A percentile compares a stretch with the other conserved stretches of the same genome.
Conservation (phyloP, 2,888 invertebrate genomes). For the Oscheius sp. region DNA sequence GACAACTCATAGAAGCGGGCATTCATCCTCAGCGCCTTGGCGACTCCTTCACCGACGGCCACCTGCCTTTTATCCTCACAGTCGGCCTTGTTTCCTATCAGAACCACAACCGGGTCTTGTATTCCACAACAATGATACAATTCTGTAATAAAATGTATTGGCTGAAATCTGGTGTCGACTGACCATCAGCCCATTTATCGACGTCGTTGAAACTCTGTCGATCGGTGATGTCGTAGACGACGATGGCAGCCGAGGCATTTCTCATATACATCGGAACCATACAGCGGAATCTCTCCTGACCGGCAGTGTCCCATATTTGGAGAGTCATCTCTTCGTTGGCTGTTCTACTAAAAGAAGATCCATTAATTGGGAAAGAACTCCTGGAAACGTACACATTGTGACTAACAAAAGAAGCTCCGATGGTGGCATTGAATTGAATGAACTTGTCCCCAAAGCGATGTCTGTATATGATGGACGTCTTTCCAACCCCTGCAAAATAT, state of each 20-base stretch:
- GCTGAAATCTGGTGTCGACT: not conserved
- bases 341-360: conserved; percentile 46
- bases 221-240: conserved; percentile 67
- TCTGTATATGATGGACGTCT: conserved; percentile 58
- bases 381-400: conserved; percentile 50
- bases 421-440: conserved; percentile 60
- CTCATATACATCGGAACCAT: conserved; percentile 70
- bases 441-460: conserved; percentile 56
- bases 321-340: conserved; percentile 44
- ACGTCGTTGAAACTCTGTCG: conserved; percentile 63
- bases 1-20: conserved; percentile 63
- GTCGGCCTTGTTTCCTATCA: conserved; percentile 61
- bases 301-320: conserved; percentile 69
- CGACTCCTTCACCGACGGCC: conserved; percentile 58
- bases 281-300: conserved; percentile 66
- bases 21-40: conserved; percentile 57
- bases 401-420: conserved; percentile 63
- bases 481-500: conserved; percentile 50
- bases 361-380: not conserved
- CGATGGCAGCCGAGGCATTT: conserved; percentile 62
- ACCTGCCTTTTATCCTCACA: conserved; percentile 48
- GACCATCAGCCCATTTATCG: conserved; percentile 61
- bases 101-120: conserved; percentile 49
- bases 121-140: conserved; percentile 51
- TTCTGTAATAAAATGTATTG: conserved; percentile 38